phyloP scores from a whole-genome alignment of 2,797 vertebrate genomes.

The Cryptoblepharus egeriae region DNA sequence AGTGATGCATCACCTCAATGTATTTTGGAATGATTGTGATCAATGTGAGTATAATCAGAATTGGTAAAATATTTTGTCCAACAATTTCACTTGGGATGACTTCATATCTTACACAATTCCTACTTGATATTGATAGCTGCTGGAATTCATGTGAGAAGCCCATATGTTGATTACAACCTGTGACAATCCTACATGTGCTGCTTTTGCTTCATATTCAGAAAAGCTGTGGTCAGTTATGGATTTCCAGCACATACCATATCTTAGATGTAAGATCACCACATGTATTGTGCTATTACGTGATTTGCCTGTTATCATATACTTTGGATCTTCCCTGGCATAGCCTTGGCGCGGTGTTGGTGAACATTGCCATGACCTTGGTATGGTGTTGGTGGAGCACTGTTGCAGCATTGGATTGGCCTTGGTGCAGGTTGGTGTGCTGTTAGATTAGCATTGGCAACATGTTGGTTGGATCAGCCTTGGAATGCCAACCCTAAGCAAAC shows the following conservation, averaged over 20 bases:
- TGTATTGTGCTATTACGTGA: no score
- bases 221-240: neutral
- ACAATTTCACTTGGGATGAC: neutral
- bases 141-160: neutral
- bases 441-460: no score
- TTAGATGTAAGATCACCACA: no score
- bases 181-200: neutral
- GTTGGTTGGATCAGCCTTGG: no score
- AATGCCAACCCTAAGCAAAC: no score
- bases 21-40: slow-evolving; percentile 18
- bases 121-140: neutral
- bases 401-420: no score
- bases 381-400: no score
- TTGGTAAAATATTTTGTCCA: neutral
- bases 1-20: slow-evolving; percentile 6
- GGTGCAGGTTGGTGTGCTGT: no score
- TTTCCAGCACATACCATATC: neutral
- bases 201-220: neutral
- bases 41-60: slow-evolving; percentile 10
- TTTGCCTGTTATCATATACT: no score
- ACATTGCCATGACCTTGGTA: no score
- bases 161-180: neutral
- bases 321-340: no score
- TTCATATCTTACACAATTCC: neutral
- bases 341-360: no score